Evolutionary conservation across 2,888 invertebrate genomes (phyloP).

Genomic region (Clusia tigrina): DNA sequence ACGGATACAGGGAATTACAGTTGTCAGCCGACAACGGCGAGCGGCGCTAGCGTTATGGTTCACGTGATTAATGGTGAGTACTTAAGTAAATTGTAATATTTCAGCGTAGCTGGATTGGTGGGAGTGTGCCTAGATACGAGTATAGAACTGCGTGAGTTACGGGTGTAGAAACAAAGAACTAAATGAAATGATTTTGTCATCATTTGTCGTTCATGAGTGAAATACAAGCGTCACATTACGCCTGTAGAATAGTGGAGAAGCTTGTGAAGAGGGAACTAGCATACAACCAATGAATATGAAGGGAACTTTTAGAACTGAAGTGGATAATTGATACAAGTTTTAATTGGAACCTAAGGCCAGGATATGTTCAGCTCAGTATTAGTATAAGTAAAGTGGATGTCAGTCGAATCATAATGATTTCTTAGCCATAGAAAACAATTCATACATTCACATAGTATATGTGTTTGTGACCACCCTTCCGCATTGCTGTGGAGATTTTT

Average conservation of each 20-base stretch:
- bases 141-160: background rate
- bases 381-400: too few relatives aligned
- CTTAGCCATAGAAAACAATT: too few relatives aligned
- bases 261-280: background rate
- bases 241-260: too few relatives aligned
- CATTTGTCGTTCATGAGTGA: conserved; percentile 28
- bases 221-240: background rate
- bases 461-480: too few relatives aligned
- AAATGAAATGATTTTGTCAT: conserved; percentile 34
- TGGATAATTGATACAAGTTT: too few relatives aligned
- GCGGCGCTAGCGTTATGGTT: conserved; percentile 83
- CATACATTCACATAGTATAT: too few relatives aligned
- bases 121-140: background rate
- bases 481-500: too few relatives aligned
- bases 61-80: conserved; percentile 86
- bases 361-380: too few relatives aligned
- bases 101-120: background rate
- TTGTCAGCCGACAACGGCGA: conserved; percentile 86
- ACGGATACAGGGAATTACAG: conserved; percentile 89
- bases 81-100: conserved; percentile 5
- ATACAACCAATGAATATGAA: too few relatives aligned
- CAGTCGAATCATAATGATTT: too few relatives aligned
- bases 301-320: too few relatives aligned
- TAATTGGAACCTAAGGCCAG: too few relatives aligned
- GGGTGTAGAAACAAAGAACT: background rate